Conservation (phyloP, 2,797 vertebrate species). For the Falco peregrinus region DNA sequence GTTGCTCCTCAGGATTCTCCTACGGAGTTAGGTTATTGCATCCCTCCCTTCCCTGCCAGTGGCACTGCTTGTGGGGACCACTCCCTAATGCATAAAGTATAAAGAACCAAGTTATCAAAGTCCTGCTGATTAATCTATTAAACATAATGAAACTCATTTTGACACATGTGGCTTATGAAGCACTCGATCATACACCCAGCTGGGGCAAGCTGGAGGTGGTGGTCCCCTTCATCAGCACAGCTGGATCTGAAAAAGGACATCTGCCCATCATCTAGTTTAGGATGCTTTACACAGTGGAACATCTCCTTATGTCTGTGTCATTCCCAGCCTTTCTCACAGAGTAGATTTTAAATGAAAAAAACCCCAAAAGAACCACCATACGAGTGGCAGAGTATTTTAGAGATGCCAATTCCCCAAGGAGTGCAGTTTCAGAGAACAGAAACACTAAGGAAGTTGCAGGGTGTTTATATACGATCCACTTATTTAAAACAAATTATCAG, state of each 20-base stretch:
- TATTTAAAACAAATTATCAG: slow-evolving; percentile 29
- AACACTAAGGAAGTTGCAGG: background rate
- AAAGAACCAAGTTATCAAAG: background rate
- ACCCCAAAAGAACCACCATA: background rate
- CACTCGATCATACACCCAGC: background rate
- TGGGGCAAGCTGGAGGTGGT: background rate
- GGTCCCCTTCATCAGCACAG: background rate
- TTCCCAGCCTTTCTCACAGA: background rate
- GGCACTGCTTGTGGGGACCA: background rate
- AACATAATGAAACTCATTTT: background rate
- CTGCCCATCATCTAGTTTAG: background rate
- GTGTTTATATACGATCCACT: background rate
- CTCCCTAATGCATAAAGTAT: background rate
- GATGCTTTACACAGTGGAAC: background rate
- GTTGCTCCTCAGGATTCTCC: background rate
- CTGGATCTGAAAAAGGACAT: background rate
- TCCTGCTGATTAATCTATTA: background rate
- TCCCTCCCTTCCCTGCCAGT: background rate
- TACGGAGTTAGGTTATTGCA: background rate
- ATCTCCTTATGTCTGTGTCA: background rate
- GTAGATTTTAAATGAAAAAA: background rate
- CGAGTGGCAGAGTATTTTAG: background rate
- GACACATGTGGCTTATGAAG: background rate
- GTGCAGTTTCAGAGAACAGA: background rate
- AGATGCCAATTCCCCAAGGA: background rate